Evolutionary conservation across 2,113 vertebrate species (phyloP), one percentile per base, ranked within the genome.

Genomic region (Herpetotheres cachinnans): DNA sequence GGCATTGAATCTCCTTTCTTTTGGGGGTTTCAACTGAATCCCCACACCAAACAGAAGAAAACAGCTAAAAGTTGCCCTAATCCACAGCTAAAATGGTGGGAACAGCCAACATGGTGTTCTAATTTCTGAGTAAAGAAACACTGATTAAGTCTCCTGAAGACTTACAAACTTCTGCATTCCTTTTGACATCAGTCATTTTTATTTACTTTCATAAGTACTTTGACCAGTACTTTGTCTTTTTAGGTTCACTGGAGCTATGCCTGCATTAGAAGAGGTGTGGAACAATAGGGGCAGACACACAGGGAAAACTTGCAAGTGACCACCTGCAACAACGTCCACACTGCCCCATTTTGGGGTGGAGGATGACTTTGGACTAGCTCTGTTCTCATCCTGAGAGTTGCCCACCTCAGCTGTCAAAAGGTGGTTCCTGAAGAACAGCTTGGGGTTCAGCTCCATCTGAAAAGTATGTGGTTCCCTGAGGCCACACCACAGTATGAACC

Each of bases 71-170:
- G 79, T 78, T 89, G 13, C 36, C 36, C 7, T 63, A 81, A 71
- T 56, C 32, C 30, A 76, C 32, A 32, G 15, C 20, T n/a, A 78
- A 90, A 94, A 19, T 10, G 44, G 27, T 25, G 21, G 49, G 71
- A 95, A 55, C 20, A 2, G 19, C 9, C 21, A 52, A 54, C 0
- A 1, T 11, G 3, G 6, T 26, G 1, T 61, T 91, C 42, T n/a
- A 38, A 78, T 82, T 79, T 76, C 55, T 89, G 47, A 16, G 0
- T 24, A 81, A 38, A 70, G 67, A 73, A 86, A 69, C 11, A 30
- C 10, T 13, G 46, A 44, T 42, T 17, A 71, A 59, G 7, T 44
- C 27, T 50, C 13, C 17, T 38, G 40, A 74, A 92, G 89, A 61
- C 9, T 16, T 61, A 12, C 5, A 47, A 38, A 25, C 9, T 71